phyloP scores from a whole-genome alignment of 64 coral and sea anemone genomes.

The Stichodactyla mertensii region DNA sequence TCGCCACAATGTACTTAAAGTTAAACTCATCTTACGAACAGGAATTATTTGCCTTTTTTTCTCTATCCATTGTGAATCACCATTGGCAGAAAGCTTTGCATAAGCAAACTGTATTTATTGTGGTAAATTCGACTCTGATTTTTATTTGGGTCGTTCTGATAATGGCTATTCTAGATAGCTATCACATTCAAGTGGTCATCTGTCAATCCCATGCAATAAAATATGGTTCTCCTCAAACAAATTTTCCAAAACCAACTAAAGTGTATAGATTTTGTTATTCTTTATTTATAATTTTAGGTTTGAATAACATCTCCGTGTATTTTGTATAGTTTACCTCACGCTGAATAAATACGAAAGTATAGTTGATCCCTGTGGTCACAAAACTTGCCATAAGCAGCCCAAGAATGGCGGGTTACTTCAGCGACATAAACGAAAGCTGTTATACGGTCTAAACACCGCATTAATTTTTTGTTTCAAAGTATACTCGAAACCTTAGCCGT shows the following conservation, averaged over 20 bases:
- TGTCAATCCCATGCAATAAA: background rate
- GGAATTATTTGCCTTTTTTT: background rate
- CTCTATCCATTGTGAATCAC: background rate
- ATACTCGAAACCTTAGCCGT: background rate
- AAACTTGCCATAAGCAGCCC: background rate
- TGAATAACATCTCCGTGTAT: background rate
- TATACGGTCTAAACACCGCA: background rate
- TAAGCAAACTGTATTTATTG: background rate
- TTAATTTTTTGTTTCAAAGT: background rate
- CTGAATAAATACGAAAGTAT: background rate
- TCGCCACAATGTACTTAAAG: background rate
- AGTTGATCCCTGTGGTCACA: background rate
- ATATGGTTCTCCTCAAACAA: constrained; percentile 11
- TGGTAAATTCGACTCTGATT: background rate
- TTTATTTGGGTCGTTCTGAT: background rate
- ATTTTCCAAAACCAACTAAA: background rate
- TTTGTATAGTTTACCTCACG: background rate
- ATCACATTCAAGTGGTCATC: background rate
- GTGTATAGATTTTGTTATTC: background rate
- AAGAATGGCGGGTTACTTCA: background rate
- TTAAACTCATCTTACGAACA: background rate
- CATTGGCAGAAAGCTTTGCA: background rate
- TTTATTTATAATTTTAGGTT: background rate
- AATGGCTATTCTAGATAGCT: background rate
- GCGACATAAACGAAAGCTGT: background rate